Evolutionary conservation across 2,888 invertebrate genomes (phyloP).

Genomic region (Limnephilus auricula): DNA sequence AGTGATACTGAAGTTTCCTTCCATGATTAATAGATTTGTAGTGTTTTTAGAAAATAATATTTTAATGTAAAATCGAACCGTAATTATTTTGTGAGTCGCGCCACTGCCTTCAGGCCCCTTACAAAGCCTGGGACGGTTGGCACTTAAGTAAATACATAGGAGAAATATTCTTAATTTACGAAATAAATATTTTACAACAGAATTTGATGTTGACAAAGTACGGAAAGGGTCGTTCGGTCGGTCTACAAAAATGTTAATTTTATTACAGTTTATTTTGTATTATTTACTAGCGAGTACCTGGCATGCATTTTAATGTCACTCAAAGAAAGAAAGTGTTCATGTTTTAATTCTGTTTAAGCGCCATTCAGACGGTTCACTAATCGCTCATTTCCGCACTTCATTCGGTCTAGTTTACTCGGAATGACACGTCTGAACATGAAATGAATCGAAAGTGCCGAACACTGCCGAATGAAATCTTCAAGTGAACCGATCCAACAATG

Average conservation of each 20-base stretch:
- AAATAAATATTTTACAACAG: slow-evolving; percentile 20
- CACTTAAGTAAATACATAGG: background rate
- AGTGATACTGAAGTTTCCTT: background rate
- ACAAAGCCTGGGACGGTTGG: background rate
- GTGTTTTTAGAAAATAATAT: background rate
- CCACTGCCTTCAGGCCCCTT: background rate
- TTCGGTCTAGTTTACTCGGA: no score
- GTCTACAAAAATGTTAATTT: background rate
- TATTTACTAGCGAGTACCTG: no score
- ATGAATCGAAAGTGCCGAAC: no score
- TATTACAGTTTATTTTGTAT: no score
- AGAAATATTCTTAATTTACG: background rate
- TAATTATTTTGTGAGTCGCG: background rate
- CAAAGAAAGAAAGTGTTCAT: no score
- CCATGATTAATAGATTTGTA: background rate
- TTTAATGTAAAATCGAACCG: background rate
- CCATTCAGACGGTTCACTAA: no score
- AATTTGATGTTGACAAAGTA: background rate
- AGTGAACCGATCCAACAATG: no score
- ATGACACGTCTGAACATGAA: no score
- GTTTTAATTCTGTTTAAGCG: no score
- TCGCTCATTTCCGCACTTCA: no score
- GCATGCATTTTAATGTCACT: no score
- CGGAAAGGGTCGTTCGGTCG: background rate
- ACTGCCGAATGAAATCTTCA: no score